A percentile compares a stretch with the other conserved stretches of the same genome.
These are phyloP conservation scores for Erinaceus europaeus DNA, from an alignment of 2,113 vertebrate genomes.

Conservation along the genomic window DNA sequence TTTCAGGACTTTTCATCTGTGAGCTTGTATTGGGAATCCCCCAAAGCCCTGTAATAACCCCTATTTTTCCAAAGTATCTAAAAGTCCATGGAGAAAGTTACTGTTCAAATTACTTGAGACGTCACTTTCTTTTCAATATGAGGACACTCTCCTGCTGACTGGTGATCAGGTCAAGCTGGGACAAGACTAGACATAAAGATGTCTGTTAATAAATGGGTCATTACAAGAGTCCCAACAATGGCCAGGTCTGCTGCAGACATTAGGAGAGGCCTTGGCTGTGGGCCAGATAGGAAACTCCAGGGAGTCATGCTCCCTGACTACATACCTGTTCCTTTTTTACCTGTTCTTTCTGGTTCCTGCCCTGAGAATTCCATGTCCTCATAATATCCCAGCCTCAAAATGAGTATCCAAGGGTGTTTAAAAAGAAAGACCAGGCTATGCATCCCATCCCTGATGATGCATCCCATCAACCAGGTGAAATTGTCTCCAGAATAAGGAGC, in stretches of 20 bases:
- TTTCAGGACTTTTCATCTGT: neutral
- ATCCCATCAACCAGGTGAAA: neutral
- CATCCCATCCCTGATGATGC: too few relatives aligned
- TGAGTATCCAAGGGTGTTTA: neutral
- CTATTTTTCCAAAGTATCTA: neutral
- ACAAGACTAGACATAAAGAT: neutral
- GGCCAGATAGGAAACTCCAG: neutral
- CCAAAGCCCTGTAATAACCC: neutral
- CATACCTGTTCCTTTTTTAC: neutral
- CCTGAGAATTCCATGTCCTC: neutral
- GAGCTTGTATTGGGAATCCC: accelerated
- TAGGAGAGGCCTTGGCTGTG: neutral
- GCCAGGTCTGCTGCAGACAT: neutral
- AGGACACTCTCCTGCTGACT: neutral
- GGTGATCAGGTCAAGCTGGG: neutral
- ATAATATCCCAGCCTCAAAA: neutral
- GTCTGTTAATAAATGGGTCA: neutral
- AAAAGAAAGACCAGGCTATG: neutral
- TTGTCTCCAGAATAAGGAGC: neutral
- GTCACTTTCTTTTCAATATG: neutral
- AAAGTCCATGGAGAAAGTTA: neutral
- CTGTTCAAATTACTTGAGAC: too few relatives aligned
- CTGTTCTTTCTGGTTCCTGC: neutral
- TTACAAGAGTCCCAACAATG: neutral
- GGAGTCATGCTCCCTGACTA: neutral